Percentiles rank a stretch among this genome's conserved stretches.
These are phyloP conservation scores for Hydrochoerus hydrochaeris DNA, from an alignment of 2,113 vertebrate species.

Conservation along the genomic window DNA sequence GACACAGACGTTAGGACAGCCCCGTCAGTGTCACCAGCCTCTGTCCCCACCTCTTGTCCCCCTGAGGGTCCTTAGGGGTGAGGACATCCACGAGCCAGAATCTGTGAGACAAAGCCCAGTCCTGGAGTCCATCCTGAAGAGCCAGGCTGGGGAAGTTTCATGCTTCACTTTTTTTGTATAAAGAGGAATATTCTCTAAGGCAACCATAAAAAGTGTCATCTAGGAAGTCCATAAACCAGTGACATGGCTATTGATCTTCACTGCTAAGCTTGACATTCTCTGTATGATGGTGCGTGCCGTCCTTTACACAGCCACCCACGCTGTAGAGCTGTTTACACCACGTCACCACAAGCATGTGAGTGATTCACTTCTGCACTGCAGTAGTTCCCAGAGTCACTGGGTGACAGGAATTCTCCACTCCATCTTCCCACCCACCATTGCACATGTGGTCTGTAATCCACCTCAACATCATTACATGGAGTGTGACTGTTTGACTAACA, in stretches of 20 bases:
- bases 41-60: not conserved
- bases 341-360: not conserved
- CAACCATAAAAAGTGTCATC: not conserved
- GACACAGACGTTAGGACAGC: not conserved
- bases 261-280: not conserved
- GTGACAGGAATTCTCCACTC: not conserved
- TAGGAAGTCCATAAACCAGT: not conserved
- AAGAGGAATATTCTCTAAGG: too few species aligned
- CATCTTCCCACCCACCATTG: not conserved
- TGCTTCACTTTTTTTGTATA: not conserved
- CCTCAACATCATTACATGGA: not conserved
- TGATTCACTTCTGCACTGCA: too few species aligned
- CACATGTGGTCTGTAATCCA: not conserved
- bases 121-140: too few species aligned
- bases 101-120: not conserved
- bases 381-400: not conserved
- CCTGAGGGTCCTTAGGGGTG: not conserved
- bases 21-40: not conserved
- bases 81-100: too few species aligned
- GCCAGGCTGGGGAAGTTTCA: not conserved
- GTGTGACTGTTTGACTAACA: not conserved
- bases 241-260: not conserved
- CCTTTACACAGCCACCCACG: not conserved
- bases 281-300: not conserved
- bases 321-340: not conserved